These are phyloP conservation scores for Mionectes macconnelli DNA, from an alignment of 2,113 vertebrate species.

Conservation along the genomic window DNA sequence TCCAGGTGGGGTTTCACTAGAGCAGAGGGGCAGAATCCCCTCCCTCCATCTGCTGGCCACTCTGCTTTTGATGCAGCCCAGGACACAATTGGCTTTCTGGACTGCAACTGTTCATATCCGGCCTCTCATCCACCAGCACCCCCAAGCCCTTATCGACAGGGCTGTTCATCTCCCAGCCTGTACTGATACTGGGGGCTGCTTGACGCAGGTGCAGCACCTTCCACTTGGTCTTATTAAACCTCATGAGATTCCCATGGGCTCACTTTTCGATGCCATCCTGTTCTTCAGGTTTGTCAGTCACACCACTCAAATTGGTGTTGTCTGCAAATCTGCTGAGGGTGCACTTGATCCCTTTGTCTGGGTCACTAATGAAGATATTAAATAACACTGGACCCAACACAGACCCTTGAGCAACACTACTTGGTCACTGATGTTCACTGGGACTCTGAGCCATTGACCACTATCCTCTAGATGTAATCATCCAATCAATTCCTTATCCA, in stretches of 20 bases:
- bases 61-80: not conserved
- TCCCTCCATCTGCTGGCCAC: not conserved
- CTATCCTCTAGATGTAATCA: not conserved
- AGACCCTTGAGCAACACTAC: not conserved
- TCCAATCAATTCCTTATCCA: not conserved
- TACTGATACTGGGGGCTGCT: too few relatives aligned
- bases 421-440: not conserved
- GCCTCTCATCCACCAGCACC: not conserved
- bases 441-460: not conserved
- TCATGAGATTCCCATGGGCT: not conserved
- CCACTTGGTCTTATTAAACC: not conserved
- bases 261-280: not conserved
- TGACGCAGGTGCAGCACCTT: not conserved
- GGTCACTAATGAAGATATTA: not conserved
- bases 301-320: not conserved
- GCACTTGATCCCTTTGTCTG: not conserved
- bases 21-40: not conserved
- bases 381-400: not conserved
- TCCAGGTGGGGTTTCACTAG: not conserved
- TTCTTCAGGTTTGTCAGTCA: not conserved
- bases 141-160: rapidly evolving
- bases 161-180: not conserved
- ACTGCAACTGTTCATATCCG: not conserved
- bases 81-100: rapidly evolving
- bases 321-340: not conserved